Base-by-base conservation (phyloP, 1,140 invertebrate species). In the Belonocnema kinseyi region DNA sequence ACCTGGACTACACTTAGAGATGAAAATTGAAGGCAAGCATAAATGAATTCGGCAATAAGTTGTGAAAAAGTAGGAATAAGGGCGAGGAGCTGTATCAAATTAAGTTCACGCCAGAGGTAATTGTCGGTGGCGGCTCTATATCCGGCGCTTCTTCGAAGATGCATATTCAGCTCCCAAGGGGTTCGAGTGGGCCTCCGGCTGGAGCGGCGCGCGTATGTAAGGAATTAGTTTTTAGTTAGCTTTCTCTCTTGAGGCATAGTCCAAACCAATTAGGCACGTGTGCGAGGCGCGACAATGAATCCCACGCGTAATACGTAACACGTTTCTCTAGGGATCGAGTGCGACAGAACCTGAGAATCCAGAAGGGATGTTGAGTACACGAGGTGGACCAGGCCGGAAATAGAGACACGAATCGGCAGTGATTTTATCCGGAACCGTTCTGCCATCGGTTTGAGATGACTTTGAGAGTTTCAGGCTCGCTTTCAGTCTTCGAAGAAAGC, bases 81-180 rank as follows among this genome's bases (percentile, higher is more conserved):
- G 33, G 16, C 46, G 85, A 83, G 81, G 80, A 72, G 83, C 89
- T 88, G 79, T 79, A 86, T 89, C 82, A 87, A 88, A 90, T 91
- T 89, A 90, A 83, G 87, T 86, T 87, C 83, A 84, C 77, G 78
- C 73, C 74, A 80, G 88, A 88, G 86, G 77, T 91, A 92, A 92
- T 91, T 92, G 85, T 74, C 82, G 79, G 84, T 87, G 90, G 90
- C 91, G 90, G 90, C 90, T 89, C 88, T 91, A 90, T 91, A 92
- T 92, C 91, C 90, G 90, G 88, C 87, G 80, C 85, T 92, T 92
- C 91, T 78, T 58, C 89, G 91, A 92, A 91, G 84, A 88, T 85
- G 84, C 80, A 52, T 53, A 50, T 53, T 66, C 73, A 70, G 71
- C 77, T 79, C 74, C 71, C 19, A 53, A 76, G 79, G 80, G 53